Evolutionary conservation across 2,797 vertebrate genomes (phyloP).

Genomic region (Propithecus deckenii): DNA sequence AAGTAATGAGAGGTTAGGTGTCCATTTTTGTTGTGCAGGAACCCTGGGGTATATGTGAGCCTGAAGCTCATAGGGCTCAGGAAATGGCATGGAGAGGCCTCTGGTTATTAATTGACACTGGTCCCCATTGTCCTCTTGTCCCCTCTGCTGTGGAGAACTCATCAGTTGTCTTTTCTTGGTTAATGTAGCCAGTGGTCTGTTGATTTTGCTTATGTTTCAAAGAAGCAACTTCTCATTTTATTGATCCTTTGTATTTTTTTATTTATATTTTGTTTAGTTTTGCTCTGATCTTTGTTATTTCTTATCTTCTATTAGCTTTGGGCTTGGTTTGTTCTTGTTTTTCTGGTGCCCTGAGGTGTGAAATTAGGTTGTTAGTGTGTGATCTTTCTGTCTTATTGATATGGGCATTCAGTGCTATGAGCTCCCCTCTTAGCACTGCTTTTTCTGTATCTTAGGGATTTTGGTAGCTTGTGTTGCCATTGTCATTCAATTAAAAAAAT

Average conservation of each 20-base stretch:
- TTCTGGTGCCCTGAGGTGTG: background rate
- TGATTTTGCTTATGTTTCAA: background rate
- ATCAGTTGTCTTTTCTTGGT: background rate
- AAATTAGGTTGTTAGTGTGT: background rate
- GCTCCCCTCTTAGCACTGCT: background rate
- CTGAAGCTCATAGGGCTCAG: background rate
- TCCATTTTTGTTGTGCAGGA: background rate
- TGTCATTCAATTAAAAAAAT: background rate
- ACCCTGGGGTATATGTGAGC: background rate
- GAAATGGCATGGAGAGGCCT: background rate
- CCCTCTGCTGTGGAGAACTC: background rate
- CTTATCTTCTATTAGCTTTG: background rate
- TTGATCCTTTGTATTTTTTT: background rate
- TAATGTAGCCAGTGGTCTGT: background rate
- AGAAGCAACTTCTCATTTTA: background rate
- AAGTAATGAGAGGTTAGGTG: background rate
- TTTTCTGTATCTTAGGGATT: background rate
- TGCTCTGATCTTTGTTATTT: background rate
- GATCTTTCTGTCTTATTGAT: background rate
- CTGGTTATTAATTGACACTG: background rate
- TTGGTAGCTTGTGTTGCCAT: background rate
- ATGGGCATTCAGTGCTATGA: background rate
- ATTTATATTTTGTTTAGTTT: background rate
- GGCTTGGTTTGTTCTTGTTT: background rate
- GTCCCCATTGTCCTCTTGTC: background rate